Base-by-base conservation (phyloP, 2,797 vertebrate species). In the Gouania willdenowi region DNA sequence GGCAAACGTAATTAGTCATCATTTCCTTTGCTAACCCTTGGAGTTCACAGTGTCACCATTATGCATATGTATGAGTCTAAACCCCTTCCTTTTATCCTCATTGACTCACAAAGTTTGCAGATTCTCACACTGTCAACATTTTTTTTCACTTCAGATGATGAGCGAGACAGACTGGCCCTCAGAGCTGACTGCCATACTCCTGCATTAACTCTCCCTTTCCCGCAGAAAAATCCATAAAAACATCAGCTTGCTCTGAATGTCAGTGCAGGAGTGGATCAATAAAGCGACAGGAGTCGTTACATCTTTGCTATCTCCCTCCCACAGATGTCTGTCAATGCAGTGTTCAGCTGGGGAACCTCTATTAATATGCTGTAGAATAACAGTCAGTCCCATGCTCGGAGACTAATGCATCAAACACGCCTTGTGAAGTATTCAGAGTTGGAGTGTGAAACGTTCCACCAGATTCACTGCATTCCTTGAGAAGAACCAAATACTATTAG, bases 1-100 rank as follows among this genome's bases (percentile, higher is more conserved):
- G 75, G 73, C 73, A 75, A 78, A 81, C 52, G 69, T 75, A 73
- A 76, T 81, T 77, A 79, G 68, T 82, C 75, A 82, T 79, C 72
- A 44, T 71, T 75, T 85, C 81, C 47, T 6, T 8, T 2, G 12
- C 65, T 56, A 66, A 66, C 61, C 59, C 71, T 63, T 31, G 1
- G 43, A 70, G 61, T 69, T 73, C 70, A 62, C 74, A 61, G 33
- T 61, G 70, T 79, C 79, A 79, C 18, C 8, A 7, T 15, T 6
- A 51, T 83, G 69, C 71, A 83, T 83, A 82, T 79, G 66, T 35
- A 84, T 79, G 62, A 78, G 48, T 23, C 33, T 7, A 7, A 62
- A 50, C n/a, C n/a, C 26, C 31, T 47, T 33, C 16, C 35, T 61
- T 64, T 77, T 44, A 65, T 74, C 59, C 33, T 11, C n/a, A 40